Evolutionary conservation across 2,113 vertebrate genomes (phyloP), one percentile per base, ranked within the genome.

Genomic region (Mohoua ochrocephala): DNA sequence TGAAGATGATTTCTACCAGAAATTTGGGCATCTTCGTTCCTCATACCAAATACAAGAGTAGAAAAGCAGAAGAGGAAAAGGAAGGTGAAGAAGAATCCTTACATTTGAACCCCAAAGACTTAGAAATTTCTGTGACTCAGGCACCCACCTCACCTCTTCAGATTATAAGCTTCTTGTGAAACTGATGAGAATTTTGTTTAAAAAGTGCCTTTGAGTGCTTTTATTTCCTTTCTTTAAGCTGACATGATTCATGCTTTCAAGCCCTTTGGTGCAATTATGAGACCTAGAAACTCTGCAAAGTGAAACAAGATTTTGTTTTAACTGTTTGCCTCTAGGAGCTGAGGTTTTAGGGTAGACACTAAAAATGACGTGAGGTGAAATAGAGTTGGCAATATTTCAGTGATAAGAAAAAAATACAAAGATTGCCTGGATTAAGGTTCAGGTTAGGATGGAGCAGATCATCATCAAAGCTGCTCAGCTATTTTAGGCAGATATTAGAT

Each of bases 1-100:
- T 13, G 97, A 98, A 70, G 97, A 97, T 2, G 99, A 99, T 95
- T 99, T 99, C 89, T 90, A 97, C 41, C 97, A 97, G 87, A 99
- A 99, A 96, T 99, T 99, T 97, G 99, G 99, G 74, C 98, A 68
- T 31, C 94, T 99, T 68, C 98, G 63, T 53, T 97, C 98, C 13
- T 57, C 98, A 1, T 96, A 89, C 70, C 95, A 81, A 76, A 75
- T 96, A 31, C 97, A 97, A 78, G 71, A 63, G 59, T 89, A 71
- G 74, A 21, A 57, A 42, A 64, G 19, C 20, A 53, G 73, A 28
- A 69, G 31, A 39, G n/a, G 26, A 35, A 45, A 77, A 59, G 10
- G 35, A 52, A 71, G 22, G 10, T 52, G 47, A 77, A 65, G 60
- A 80, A 30, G 27, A 79, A 76, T 47, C 42, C 28, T 63, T 88